Percentiles rank a stretch among this genome's conserved stretches.
Evolutionary conservation across 2,797 vertebrate species (phyloP).

Genomic region (Crenichthys baileyi): DNA sequence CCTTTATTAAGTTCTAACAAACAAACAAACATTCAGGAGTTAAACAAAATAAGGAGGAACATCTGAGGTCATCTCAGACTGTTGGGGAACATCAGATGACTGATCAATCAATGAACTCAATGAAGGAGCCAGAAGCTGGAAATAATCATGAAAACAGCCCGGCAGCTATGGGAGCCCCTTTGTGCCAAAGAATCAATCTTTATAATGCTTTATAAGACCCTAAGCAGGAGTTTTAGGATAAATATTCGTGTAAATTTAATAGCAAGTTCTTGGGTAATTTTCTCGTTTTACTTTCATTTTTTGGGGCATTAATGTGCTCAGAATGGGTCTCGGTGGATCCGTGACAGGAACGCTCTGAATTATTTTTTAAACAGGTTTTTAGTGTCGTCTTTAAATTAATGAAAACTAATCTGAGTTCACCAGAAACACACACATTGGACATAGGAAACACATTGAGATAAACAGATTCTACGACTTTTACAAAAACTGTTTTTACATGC

Average conservation of each 20-base stretch:
- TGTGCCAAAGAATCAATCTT: background rate
- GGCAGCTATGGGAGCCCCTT: conserved; percentile 9
- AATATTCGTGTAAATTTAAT: no score
- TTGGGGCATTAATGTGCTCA: background rate
- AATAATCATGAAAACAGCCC: conserved; percentile 19
- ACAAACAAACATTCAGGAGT: conserved; percentile 55
- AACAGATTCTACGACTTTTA: conserved; percentile 34
- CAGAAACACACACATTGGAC: conserved; percentile 45
- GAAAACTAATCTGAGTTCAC: conserved; percentile 31
- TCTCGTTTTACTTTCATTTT: background rate
- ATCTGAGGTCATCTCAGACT: conserved; percentile 18
- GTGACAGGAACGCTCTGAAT: background rate
- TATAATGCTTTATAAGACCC: background rate
- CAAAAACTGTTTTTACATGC: conserved; percentile 46
- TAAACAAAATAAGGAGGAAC: conserved; percentile 69
- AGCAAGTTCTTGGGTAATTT: no score
- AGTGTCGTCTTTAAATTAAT: conserved; percentile 62
- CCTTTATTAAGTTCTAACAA: conserved; percentile 62
- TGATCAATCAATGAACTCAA: conserved; percentile 30
- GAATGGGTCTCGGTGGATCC: conserved; percentile 5
- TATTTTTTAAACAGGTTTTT: background rate
- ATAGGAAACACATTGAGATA: conserved; percentile 69
- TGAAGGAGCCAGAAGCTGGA: background rate
- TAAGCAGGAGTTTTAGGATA: background rate
- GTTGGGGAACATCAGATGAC: conserved; percentile 23